These are phyloP conservation scores for Trissolcus basalis DNA, from an alignment of 1,140 invertebrate genomes.

Conservation along the genomic window DNA sequence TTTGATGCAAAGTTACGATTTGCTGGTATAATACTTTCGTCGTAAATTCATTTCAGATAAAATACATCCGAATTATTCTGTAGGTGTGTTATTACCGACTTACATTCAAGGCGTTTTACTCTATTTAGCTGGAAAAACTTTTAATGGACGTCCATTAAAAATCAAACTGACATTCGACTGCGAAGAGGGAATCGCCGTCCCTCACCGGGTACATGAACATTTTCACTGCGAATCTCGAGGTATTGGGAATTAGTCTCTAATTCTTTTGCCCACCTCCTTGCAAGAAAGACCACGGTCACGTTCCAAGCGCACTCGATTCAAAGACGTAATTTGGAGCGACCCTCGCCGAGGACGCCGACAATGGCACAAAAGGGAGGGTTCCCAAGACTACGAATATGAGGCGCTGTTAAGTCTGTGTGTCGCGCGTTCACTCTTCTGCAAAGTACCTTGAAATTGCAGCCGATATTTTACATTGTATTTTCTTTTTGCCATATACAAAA, in stretches of 20 bases:
- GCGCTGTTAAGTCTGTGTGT: conserved; percentile 20
- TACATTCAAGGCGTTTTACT: conserved; percentile 27
- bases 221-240: conserved; percentile 45
- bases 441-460: conserved; percentile 25
- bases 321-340: conserved; percentile 60
- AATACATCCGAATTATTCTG: conserved; percentile 47
- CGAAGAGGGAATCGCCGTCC: conserved; percentile 40
- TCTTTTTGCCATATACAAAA: background rate
- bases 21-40: background rate
- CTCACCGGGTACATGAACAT: conserved; percentile 37
- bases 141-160: conserved; percentile 61
- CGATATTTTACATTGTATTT: conserved; percentile 21
- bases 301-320: conserved; percentile 55
- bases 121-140: conserved; percentile 43
- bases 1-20: no score
- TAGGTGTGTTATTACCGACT: conserved; percentile 37
- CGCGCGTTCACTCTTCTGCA: conserved; percentile 13
- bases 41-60: conserved; percentile 21
- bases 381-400: conserved; percentile 32
- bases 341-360: conserved; percentile 51
- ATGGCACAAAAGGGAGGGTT: conserved; percentile 53
- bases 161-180: conserved; percentile 56
- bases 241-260: conserved; percentile 61
- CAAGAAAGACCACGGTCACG: conserved; percentile 59
- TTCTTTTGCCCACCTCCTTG: conserved; percentile 55